Evolutionary conservation across 2,888 invertebrate species (phyloP), one percentile per base, ranked within the genome.

Genomic region (Dasypolia templi): DNA sequence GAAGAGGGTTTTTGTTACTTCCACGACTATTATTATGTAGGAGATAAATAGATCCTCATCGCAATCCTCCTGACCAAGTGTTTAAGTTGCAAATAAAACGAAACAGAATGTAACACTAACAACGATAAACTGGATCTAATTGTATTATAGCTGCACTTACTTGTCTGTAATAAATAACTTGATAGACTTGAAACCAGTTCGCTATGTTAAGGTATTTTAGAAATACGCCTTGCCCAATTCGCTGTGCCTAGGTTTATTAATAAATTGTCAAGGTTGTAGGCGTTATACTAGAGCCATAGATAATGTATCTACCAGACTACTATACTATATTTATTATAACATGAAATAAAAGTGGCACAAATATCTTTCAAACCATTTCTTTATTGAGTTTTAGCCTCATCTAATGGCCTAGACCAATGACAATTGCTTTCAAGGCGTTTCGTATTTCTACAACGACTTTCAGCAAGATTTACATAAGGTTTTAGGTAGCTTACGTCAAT

Each of bases 121-220:
- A 17, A 56, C 51, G 44, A 59, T 75, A 81, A 72, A 62, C n/a
- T n/a, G n/a, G n/a, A 66, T 69, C 58, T 42, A 58, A 58, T 39
- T 6, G 32, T 56, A 68, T 71, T 71, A 77, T 63, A 49, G 67
- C 39, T 66, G 35, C 19, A 59, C n/a, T 58, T 26, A 75, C 17
- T 55, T 58, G 12, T 29, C 46, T 76, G 7, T 61, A 56, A 80
- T 64, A 72, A 71, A 72, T 67, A 64, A 71, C 63, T 56, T 14
- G 61, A 26, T 46, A 55, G 53, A 39, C 46, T 55, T 58, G 55
- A 72, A 81, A 81, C 77, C 65, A 69, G 81, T 81, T 58, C 49
- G 7, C 12, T 55, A 69, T 62, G 53, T 64, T 62, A 62, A 72
- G 80, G 80, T 83, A 79, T 82, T 82, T 72, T 63, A 75, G 70